Evolutionary conservation across 30 jellyfish, hydroid and myxozoan genomes (phyloP).

Genomic region (Aurelia sp.): DNA sequence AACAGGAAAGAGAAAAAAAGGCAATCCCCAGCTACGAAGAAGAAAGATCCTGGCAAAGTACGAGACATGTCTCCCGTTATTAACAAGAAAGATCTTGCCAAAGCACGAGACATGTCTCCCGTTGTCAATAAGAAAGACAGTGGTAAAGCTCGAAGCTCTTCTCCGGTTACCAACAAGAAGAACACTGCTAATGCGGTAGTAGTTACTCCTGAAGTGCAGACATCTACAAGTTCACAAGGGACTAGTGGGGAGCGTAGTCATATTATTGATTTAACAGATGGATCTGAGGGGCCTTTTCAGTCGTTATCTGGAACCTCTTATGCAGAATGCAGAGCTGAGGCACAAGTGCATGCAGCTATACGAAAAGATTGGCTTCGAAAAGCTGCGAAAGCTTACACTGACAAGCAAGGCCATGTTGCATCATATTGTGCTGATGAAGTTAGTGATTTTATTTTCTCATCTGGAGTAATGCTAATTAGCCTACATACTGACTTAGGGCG

Average conservation of each 20-base stretch:
- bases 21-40: no score
- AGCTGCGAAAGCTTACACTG: conserved; percentile 84
- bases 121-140: no score
- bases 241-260: not conserved
- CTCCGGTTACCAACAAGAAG: no score
- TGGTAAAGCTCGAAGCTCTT: no score
- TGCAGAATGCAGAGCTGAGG: conserved; percentile 87
- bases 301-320: conserved; percentile 45
- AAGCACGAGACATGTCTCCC: no score
- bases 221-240: not conserved
- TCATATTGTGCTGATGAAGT: conserved; percentile 82
- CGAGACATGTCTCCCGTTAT: no score
- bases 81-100: no score
- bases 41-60: no score
- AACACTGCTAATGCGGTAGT: no score
- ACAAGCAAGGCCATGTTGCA: conserved; percentile 68
- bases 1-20: no score
- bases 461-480: no score
- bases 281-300: conserved; percentile 5
- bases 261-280: conserved; percentile 24
- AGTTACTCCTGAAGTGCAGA: not conserved
- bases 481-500: no score
- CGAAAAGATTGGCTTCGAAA: conserved; percentile 59
- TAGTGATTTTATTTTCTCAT: not conserved
- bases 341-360: conserved; percentile 65